phyloP scores from a whole-genome alignment of 2,888 invertebrate species.

The Xanthorhoe spadicearia region DNA sequence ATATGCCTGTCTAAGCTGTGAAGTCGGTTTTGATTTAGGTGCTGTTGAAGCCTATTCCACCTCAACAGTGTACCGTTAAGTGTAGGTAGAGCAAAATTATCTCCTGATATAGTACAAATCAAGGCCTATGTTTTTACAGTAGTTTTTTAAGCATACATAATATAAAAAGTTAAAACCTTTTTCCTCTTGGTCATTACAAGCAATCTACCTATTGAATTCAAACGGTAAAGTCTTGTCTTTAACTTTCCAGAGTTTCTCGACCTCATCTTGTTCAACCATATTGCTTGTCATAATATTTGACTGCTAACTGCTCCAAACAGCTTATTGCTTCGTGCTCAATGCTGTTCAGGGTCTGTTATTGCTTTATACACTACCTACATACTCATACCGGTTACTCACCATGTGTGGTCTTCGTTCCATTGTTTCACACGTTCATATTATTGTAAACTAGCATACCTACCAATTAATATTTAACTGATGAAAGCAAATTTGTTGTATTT shows the following conservation, averaged over 20 bases:
- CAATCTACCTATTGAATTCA: not conserved
- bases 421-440: slow-evolving; percentile 50
- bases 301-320: not conserved
- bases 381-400: slow-evolving; percentile 36
- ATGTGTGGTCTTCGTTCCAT: slow-evolving; percentile 53
- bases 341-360: slow-evolving; percentile 2
- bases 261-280: not conserved
- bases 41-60: too few relatives aligned
- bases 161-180: not conserved
- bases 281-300: slow-evolving; percentile 1
- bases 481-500: slow-evolving; percentile 24
- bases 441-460: slow-evolving; percentile 34
- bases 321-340: not conserved
- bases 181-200: not conserved
- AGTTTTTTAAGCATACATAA: not conserved
- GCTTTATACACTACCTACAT: slow-evolving; percentile 14
- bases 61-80: too few relatives aligned
- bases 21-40: too few relatives aligned
- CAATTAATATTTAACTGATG: slow-evolving; percentile 35
- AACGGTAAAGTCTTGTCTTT: not conserved
- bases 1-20: too few relatives aligned
- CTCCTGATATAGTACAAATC: too few relatives aligned
- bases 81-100: too few relatives aligned
- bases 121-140: not conserved
- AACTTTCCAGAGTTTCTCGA: not conserved